Evolutionary conservation across 2,113 vertebrate species (phyloP).

Genomic region (Clinocottus analis): DNA sequence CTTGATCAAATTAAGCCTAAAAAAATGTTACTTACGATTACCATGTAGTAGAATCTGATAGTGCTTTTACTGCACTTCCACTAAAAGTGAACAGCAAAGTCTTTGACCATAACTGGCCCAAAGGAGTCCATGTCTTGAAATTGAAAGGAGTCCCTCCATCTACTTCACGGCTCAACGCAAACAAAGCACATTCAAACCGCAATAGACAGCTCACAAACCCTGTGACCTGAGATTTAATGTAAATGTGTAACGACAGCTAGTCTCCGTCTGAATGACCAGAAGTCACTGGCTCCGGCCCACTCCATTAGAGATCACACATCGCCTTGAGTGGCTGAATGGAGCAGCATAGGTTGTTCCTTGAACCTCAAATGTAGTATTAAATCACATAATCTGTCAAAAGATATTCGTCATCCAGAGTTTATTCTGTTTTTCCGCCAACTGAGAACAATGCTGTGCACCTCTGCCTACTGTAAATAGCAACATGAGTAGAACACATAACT

Average conservation of each 20-base stretch:
- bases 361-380: slow-evolving; percentile 54
- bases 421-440: slow-evolving; percentile 3
- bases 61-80: not conserved
- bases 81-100: not conserved
- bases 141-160: not conserved
- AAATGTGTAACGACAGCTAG: slow-evolving; percentile 63
- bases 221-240: slow-evolving; percentile 51
- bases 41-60: not conserved
- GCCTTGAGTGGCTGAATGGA: slow-evolving; percentile 54
- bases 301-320: slow-evolving; percentile 57
- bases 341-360: slow-evolving; percentile 50
- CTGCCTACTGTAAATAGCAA: slow-evolving; percentile 16
- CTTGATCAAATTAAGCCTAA: not conserved
- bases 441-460: slow-evolving; percentile 19
- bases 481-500: not conserved
- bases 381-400: slow-evolving; percentile 61
- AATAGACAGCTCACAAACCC: slow-evolving; percentile 36
- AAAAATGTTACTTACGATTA: not conserved
- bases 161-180: slow-evolving; percentile 2
- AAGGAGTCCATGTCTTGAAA: not conserved
- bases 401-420: slow-evolving; percentile 35
- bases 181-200: slow-evolving; percentile 4
- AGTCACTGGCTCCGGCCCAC: slow-evolving; percentile 49
- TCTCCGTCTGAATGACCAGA: slow-evolving; percentile 55
- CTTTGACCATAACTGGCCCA: not conserved